A percentile compares a stretch with the other conserved stretches of the same genome.
These are phyloP conservation scores for Chesias legatella DNA, from an alignment of 2,888 invertebrate genomes.

Conservation along the genomic window DNA sequence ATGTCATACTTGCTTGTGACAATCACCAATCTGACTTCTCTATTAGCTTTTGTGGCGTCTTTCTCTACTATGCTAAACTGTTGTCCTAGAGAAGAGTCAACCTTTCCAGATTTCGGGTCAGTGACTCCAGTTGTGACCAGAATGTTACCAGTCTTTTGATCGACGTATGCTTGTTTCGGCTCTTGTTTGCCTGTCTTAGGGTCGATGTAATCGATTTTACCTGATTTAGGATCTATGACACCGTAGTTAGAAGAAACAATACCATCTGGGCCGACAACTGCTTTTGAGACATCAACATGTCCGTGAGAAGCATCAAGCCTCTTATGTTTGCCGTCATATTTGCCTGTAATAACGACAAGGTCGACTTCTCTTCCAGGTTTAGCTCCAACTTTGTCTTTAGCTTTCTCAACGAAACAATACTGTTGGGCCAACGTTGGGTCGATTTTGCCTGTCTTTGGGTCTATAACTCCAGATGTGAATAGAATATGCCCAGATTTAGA, in stretches of 20 bases:
- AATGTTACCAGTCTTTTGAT: conserved; percentile 85
- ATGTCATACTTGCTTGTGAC: conserved; percentile 82
- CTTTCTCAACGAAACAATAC: conserved; percentile 83
- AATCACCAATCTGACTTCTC: conserved; percentile 79
- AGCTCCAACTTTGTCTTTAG: conserved; percentile 73
- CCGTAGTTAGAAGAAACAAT: conserved; percentile 83
- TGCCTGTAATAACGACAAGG: conserved; percentile 81
- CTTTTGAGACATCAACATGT: conserved; percentile 80
- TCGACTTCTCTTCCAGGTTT: conserved; percentile 77
- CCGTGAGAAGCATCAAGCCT: conserved; percentile 70
- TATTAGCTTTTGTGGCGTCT: conserved; percentile 83
- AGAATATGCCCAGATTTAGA: conserved; percentile 84
- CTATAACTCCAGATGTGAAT: conserved; percentile 81
- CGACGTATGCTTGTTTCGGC: conserved; percentile 84
- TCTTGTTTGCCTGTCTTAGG: conserved; percentile 83
- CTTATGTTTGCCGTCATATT: conserved; percentile 81
- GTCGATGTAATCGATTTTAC: conserved; percentile 82
- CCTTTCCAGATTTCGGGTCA: conserved; percentile 84
- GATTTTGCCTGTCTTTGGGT: conserved; percentile 84
- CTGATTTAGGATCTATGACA: conserved; percentile 82
- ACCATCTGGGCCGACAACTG: conserved; percentile 79
- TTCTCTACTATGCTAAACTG: conserved; percentile 84
- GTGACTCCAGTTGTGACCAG: conserved; percentile 82
- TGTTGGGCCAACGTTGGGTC: conserved; percentile 85
- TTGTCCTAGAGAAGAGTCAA: conserved; percentile 84